These are phyloP conservation scores for Chloropsis hardwickii DNA, from an alignment of 2,113 vertebrate genomes.

Conservation along the genomic window DNA sequence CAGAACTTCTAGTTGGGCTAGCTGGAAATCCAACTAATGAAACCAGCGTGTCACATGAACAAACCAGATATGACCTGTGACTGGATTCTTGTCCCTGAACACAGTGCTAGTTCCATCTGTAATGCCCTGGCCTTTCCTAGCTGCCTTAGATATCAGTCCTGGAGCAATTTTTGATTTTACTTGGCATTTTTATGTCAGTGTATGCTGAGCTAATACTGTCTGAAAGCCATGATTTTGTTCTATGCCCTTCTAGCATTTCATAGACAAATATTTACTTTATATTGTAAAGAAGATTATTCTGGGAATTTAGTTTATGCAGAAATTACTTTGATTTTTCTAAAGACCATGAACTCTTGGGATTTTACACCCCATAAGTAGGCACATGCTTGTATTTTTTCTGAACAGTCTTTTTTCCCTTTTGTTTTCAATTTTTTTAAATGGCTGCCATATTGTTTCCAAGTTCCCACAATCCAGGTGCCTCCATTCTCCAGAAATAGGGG, in stretches of 20 bases:
- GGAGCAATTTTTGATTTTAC: background rate
- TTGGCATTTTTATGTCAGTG: background rate
- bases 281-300: background rate
- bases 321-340: background rate
- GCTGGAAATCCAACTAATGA: background rate
- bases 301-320: background rate
- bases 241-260: background rate
- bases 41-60: background rate
- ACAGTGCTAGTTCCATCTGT: background rate
- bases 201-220: background rate
- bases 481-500: background rate
- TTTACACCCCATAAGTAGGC: background rate
- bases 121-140: background rate
- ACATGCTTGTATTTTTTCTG: background rate
- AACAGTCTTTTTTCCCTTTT: accelerated
- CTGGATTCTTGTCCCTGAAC: background rate
- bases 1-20: background rate
- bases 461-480: background rate
- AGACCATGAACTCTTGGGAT: accelerated
- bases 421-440: background rate
- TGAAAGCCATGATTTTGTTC: background rate
- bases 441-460: background rate
- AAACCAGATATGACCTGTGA: background rate
- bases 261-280: background rate
- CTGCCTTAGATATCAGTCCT: background rate